Evolutionary conservation across 2,888 invertebrate species (phyloP).

Genomic region (Gari tellinella): DNA sequence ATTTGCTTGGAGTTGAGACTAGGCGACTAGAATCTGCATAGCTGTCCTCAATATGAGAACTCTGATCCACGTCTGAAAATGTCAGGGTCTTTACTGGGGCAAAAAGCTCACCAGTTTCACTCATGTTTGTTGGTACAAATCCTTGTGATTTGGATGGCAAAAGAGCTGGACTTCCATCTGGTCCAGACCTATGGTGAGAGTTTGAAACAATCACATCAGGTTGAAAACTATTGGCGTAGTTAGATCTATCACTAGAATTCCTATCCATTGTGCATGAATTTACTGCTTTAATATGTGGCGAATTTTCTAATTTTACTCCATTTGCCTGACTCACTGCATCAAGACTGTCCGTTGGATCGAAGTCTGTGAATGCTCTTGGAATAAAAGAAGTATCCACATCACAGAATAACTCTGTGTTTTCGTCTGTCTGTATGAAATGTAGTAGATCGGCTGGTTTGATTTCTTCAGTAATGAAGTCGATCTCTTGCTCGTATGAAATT

Average conservation of each 20-base stretch:
- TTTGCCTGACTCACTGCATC: not conserved
- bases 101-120: slow-evolving; percentile 66
- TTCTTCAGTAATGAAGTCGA: not conserved
- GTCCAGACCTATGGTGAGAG: slow-evolving; percentile 60
- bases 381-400: slow-evolving; percentile 47
- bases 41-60: slow-evolving; percentile 61
- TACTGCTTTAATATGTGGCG: not conserved
- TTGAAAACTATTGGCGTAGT: slow-evolving; percentile 28
- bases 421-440: slow-evolving; percentile 20
- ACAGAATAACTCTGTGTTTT: slow-evolving; percentile 5
- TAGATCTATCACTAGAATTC: not conserved
- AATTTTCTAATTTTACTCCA: too few relatives aligned
- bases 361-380: slow-evolving; percentile 55
- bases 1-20: slow-evolving; percentile 53
- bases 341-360: not conserved
- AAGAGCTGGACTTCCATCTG: slow-evolving; percentile 68
- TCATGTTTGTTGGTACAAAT: slow-evolving; percentile 43
- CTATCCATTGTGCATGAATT: not conserved
- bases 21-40: slow-evolving; percentile 46
- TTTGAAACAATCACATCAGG: slow-evolving; percentile 53
- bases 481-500: slow-evolving; percentile 31
- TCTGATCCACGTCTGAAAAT: slow-evolving; percentile 68
- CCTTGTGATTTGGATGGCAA: slow-evolving; percentile 53
- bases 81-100: slow-evolving; percentile 62
- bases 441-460: slow-evolving; percentile 28